Conservation (phyloP, 2,888 invertebrate species). For the Eristalis arbustorum region DNA sequence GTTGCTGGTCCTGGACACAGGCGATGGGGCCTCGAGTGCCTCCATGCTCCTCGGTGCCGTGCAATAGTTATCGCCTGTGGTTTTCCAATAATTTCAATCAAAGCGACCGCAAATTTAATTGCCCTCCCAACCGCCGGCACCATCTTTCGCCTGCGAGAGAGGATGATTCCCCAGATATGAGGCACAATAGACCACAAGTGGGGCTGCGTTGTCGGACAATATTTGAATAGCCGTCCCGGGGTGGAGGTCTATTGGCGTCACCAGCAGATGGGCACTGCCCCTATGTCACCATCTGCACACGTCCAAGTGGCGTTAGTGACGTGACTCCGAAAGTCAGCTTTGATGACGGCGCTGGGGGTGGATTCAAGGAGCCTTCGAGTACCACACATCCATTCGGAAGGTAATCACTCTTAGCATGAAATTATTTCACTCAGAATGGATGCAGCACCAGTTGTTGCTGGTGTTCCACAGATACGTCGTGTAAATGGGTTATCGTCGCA, state of each 20-base stretch:
- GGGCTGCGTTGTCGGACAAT: neutral
- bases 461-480: neutral
- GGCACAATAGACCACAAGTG: slow-evolving; percentile 28
- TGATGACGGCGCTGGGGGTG: neutral
- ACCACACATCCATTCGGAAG: neutral
- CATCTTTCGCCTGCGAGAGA: slow-evolving; percentile 14
- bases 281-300: neutral
- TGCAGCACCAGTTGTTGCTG: neutral
- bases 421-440: neutral
- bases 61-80: slow-evolving; percentile 21
- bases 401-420: slow-evolving; percentile 1
- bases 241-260: neutral
- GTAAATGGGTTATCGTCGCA: slow-evolving; percentile 6
- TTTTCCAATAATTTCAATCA: slow-evolving; percentile 49
- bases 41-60: neutral
- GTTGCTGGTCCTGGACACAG: neutral
- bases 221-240: slow-evolving; percentile 14
- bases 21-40: neutral
- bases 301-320: neutral
- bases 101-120: slow-evolving; percentile 51
- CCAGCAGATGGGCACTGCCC: neutral
- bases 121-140: slow-evolving; percentile 20
- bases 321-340: slow-evolving; percentile 6
- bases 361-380: neutral
- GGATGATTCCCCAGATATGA: neutral